phyloP scores from a whole-genome alignment of 37 sponge, comb jelly and placozoan species.

The Diacarnus erythraeanus region DNA sequence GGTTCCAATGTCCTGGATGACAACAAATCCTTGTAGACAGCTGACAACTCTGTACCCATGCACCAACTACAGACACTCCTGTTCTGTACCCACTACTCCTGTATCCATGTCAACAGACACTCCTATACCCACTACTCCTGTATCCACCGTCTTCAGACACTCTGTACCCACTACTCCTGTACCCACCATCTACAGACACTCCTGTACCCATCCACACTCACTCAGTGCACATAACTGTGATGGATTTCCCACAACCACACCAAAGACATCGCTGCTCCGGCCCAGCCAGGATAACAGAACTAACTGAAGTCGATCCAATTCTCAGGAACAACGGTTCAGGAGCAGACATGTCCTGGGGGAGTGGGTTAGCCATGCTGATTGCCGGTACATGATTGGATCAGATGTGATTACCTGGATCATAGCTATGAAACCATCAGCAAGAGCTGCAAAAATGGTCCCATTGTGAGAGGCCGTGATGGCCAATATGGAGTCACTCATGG shows the following conservation, averaged over 20 bases:
- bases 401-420: conserved; percentile 34
- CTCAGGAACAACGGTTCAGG: conserved; percentile 27
- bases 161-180: too few relatives aligned
- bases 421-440: conserved; percentile 71
- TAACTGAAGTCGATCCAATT: conserved; percentile 36
- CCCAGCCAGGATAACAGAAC: background rate
- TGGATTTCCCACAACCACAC: conserved; percentile 55
- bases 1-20: conserved; percentile 37
- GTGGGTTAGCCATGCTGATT: background rate
- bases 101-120: too few relatives aligned
- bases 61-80: too few relatives aligned
- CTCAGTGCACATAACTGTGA: conserved; percentile 44
- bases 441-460: conserved; percentile 34
- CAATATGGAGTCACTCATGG: conserved; percentile 60
- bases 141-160: too few relatives aligned
- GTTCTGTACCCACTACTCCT: too few relatives aligned
- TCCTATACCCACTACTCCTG: too few relatives aligned
- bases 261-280: conserved; percentile 12
- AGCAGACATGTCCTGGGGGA: conserved; percentile 12
- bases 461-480: conserved; percentile 17
- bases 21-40: background rate
- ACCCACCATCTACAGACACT: background rate
- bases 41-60: too few relatives aligned
- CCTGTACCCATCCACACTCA: conserved; percentile 3
- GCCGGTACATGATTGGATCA: background rate